Base-by-base conservation (phyloP, 2,888 invertebrate species). In the Machimus atricapillus region DNA sequence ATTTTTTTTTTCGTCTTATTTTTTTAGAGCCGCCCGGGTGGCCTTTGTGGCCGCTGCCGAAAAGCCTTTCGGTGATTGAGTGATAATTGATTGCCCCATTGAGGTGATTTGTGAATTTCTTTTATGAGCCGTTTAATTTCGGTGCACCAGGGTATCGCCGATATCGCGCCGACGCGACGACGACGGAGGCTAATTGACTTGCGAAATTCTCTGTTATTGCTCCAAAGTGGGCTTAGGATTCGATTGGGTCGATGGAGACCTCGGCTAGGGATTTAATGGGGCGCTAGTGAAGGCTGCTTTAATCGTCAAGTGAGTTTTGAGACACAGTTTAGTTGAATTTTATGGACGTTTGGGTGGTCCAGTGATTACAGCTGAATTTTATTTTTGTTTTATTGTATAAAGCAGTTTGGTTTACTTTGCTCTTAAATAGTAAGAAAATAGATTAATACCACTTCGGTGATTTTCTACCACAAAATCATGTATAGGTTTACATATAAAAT, bases 21-120 rank as follows among this genome's bases (percentile, higher is more conserved):
- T 14, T 46, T 14, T 14, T n/a, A n/a, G n/a, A 31, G 16, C 78
- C 78, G 27, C 34, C 19, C 66, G 79, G 79, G 66, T 82, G 82
- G 58, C 56, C 82, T 58, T 66, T 82, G 82, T 82, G 31, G 58
- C 31, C 52, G 31, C 27, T 37, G 46, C 56, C 37, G 31, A 82
- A 82, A 82, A 66, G 58, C 56, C 37, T 66, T 66, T 66, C 82
- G 34, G 34, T 82, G 27, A 66, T 66, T 27, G 82, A 58, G 56
- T 82, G 82, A 56, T 82, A 82, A 82, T 82, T 82, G 82, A 82
- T 82, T 82, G 23, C 82, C 56, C 37, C 66, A 58, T 82, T 82
- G 37, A 82, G 34, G 58, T 58, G 66, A 66, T 66, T 66, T 66
- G 66, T 66, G 66, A 66, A 66, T 66, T 66, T 66, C 66, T 66